A percentile compares a stretch with the other conserved stretches of the same genome.
phyloP scores from a whole-genome alignment of 1,140 invertebrate genomes.

The Papilio polytes region DNA sequence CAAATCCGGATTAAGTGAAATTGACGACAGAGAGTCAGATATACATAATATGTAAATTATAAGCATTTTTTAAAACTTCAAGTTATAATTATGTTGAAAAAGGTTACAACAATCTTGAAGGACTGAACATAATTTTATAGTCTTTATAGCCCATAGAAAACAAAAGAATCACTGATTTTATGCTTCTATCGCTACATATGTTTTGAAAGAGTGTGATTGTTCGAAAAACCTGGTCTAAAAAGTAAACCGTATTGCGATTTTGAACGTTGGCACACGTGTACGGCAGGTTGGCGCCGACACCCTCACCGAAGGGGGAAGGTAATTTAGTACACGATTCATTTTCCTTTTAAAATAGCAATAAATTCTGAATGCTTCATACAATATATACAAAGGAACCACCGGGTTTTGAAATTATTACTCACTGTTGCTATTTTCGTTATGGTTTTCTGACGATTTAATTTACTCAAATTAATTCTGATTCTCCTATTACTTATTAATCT shows the following conservation, averaged over 20 bases:
- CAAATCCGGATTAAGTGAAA: not conserved
- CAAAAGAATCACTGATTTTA: not conserved
- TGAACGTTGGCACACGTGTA: not conserved
- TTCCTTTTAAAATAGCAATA: slow-evolving; percentile 20
- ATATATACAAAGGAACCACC: not conserved
- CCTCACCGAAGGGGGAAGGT: slow-evolving; percentile 11
- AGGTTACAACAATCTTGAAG: no score
- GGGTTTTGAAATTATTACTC: not conserved
- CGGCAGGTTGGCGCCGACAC: slow-evolving; percentile 1
- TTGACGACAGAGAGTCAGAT: not conserved
- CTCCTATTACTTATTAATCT: no score
- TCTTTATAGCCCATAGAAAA: no score
- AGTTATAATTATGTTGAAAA: no score
- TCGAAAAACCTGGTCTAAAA: not conserved
- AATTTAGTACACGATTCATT: slow-evolving; percentile 21
- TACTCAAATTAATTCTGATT: no score
- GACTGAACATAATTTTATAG: no score
- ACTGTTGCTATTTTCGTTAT: not conserved
- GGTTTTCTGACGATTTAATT: not conserved
- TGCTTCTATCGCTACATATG: not conserved
- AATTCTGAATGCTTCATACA: slow-evolving; percentile 4
- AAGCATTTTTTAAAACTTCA: no score
- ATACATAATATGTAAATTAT: no score
- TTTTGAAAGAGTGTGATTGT: not conserved
- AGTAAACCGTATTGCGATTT: slow-evolving; percentile 12